A percentile compares a stretch with the other conserved stretches of the same genome.
phyloP scores from a whole-genome alignment of 2,888 invertebrate species.

The Orthosia gracilis region DNA sequence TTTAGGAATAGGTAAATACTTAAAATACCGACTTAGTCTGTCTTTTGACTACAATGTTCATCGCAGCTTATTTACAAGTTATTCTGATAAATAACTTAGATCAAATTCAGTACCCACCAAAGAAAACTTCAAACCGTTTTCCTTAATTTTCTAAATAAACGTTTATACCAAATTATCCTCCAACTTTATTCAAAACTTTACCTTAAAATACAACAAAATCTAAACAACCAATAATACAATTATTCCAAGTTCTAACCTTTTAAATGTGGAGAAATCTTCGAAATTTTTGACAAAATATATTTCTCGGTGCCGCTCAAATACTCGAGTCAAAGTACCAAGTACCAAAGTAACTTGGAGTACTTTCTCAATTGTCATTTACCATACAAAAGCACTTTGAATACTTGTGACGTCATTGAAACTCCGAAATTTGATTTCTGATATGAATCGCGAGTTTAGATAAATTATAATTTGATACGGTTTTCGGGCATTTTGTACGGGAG shows the following conservation, averaged over 20 bases:
- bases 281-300: conserved; percentile 51
- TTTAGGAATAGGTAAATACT: background rate
- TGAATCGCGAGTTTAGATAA: conserved; percentile 40
- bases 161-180: background rate
- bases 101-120: background rate
- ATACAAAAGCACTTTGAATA: conserved; percentile 47
- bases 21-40: background rate
- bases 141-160: conserved; percentile 5
- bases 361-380: conserved; percentile 63
- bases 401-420: conserved; percentile 57
- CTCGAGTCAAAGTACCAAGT: conserved; percentile 52
- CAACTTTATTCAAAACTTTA: conserved; percentile 1
- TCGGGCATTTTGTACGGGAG: background rate
- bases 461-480: conserved; percentile 33
- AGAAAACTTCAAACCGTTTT: background rate
- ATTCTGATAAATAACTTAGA: conserved; percentile 6
- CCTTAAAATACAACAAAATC: conserved; percentile 12
- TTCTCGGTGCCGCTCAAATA: conserved; percentile 15
- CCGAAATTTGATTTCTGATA: conserved; percentile 58
- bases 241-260: conserved; percentile 26
- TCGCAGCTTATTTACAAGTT: background rate
- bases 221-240: conserved; percentile 11
- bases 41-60: background rate
- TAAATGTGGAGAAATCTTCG: conserved; percentile 21
- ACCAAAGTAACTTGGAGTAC: conserved; percentile 51